Conservation (phyloP, 2,113 vertebrate species). For the Campylorhamphus procurvoides region DNA sequence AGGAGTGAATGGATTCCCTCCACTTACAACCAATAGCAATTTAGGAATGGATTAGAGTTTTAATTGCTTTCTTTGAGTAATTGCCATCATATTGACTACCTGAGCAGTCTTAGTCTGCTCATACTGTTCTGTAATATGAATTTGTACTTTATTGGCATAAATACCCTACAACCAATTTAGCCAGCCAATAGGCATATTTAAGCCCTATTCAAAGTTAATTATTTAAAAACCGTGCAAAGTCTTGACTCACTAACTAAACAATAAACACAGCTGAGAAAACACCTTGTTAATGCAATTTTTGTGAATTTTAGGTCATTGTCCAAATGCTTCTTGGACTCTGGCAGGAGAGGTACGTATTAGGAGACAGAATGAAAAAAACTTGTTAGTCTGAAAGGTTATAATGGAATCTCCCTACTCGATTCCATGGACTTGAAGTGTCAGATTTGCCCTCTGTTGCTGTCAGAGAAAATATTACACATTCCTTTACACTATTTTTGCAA, state of each 20-base stretch:
- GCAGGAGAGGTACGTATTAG: too few species aligned
- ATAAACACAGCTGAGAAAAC: neutral
- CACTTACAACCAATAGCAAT: conserved; percentile 35
- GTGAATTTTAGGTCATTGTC: neutral
- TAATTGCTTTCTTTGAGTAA: conserved; percentile 53
- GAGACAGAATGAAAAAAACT: too few species aligned
- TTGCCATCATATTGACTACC: conserved; percentile 32
- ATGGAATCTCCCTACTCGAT: neutral
- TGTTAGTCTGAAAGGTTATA: too few species aligned
- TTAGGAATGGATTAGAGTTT: conserved; percentile 40
- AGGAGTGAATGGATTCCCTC: conserved; percentile 23
- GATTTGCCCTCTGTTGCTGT: neutral
- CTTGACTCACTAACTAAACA: neutral
- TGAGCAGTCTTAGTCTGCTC: conserved; percentile 9
- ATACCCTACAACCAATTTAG: conserved; percentile 4
- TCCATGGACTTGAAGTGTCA: neutral
- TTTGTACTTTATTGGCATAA: conserved; percentile 50
- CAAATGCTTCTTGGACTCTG: too few species aligned
- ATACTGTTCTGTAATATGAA: neutral
- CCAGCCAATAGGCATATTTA: neutral
- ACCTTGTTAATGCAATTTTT: accelerated
- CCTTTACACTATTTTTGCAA: neutral
- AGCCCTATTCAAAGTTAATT: neutral
- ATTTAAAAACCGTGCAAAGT: neutral
- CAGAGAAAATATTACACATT: neutral